Evolutionary conservation across 2,113 vertebrate species (phyloP), one percentile per base, ranked within the genome.

Genomic region (Stegastes partitus): DNA sequence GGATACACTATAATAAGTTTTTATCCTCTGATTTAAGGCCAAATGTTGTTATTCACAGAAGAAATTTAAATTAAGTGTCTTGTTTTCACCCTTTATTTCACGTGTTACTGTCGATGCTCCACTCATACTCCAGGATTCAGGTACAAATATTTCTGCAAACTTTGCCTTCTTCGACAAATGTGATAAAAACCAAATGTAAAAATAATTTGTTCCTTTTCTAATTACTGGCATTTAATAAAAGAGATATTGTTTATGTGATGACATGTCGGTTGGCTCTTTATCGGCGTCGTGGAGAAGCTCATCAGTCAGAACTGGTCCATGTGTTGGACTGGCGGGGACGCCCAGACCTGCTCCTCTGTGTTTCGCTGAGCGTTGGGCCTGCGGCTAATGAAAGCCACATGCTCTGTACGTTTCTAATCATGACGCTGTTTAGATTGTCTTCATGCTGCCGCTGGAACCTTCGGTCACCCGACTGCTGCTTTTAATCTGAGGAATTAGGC

Each of bases 401-500:
- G 93, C 51, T 59, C 58, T 21, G 70, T 87, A 54, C 70, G 56
- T 91, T 91, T 90, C 81, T 82, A 89, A 87, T 90, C 82, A 83
- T 15, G 67, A 77, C 56, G 77, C 79, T 93, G 91, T 92, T 93
- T 92, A 87, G 83, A 86, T 88, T 90, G 76, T 88, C 78, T 80
- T 79, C 74, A 78, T 81, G 74, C 84, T 78, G 83, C 79, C 77
- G 86, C 68, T 84, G 87, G 75, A 92, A 74, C 68, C 73, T 70
- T 37, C 77, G 74, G 84, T 81, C 83, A 79, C 57, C 71, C 55
- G 22, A 74, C 89, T 91, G 84, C 93, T 93, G 93, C 79, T 92
- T 93, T 90, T 87, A 93, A 94, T 93, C 81, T 68, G 50, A 81
- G 57, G 87, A 85, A 92, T 94, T 92, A 93, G 68, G 65, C 71